Base-by-base conservation (phyloP, 2,797 vertebrate genomes). In the Pyrrhura leucotis region DNA sequence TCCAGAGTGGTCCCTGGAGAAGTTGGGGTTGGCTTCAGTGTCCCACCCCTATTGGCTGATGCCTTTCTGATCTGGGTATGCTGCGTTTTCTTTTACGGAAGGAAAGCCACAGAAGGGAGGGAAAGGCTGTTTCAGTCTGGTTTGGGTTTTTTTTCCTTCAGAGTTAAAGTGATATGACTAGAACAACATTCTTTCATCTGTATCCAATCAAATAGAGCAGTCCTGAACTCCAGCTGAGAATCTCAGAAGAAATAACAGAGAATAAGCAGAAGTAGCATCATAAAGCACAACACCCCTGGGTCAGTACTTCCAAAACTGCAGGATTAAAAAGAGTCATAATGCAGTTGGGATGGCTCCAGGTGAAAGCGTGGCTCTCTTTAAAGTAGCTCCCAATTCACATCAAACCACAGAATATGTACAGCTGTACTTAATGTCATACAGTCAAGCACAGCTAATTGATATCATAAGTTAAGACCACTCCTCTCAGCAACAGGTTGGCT, bases 61-160 rank as follows among this genome's bases (percentile, higher is more conserved):
- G 4, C 35, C 29, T 6, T 39, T 8, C 33, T 12, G 18, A 8
- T 6, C 1, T 3, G 17, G 3, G 1, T 12, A 1, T 12, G 1
- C 4, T 1, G 23, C 3, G 0, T 16, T 31, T 21, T 26, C 21
- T 19, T 4, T 6, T 28, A 6, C 0, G 3, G 6, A 15, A 17
- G 22, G 4, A 37, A 74, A 86, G 3, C 11, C 17, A 7, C 39
- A 2, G 26, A 12, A 48, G 25, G 7, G 39, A 48, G 9, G 28
- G 8, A 0, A 0, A 39, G 61, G 26, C 0, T 0, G 10, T 31
- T 48, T 23, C 26, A 6, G 7, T 33, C 11, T 44, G 66, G 19
- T 14, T 5, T 59, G 45, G 12, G 18, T 1, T 6, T 68, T 48
- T 48, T 28, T 16, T 1, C 6, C 12, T 71, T 58, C 47, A 50